Percentiles rank a stretch among this genome's conserved stretches.
Evolutionary conservation across 2,888 invertebrate genomes (phyloP).

Genomic region (Drosophila mercatorum): DNA sequence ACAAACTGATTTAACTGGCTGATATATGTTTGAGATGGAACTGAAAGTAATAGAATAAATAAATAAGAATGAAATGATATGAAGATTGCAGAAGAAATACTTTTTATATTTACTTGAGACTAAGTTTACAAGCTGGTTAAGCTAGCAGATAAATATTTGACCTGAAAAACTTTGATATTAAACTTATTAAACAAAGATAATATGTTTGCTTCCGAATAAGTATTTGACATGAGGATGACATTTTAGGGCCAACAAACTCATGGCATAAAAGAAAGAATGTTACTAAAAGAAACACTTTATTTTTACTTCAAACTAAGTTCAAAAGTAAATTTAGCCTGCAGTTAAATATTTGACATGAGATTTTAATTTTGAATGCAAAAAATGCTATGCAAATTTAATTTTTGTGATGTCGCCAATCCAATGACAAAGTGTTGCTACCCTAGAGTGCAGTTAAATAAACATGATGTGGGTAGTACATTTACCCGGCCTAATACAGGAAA

Average conservation of each 20-base stretch:
- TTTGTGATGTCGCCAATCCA: neutral
- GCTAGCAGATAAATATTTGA: neutral
- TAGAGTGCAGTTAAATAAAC: conserved; percentile 40
- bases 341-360: too few species aligned
- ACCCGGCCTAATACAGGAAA: conserved; percentile 70
- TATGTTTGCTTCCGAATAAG: neutral
- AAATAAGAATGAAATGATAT: neutral
- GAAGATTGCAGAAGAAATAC: neutral
- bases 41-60: neutral
- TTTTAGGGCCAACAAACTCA: neutral
- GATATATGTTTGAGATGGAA: neutral
- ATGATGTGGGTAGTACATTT: conserved; percentile 48
- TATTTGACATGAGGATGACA: neutral
- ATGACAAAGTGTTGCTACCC: neutral
- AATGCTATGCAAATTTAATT: too few species aligned
- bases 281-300: neutral
- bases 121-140: neutral
- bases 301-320: neutral
- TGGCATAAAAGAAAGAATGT: too few species aligned
- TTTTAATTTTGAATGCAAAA: too few species aligned
- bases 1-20: neutral
- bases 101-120: neutral
- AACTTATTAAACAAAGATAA: neutral
- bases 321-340: neutral
- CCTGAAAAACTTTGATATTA: neutral